phyloP scores from a whole-genome alignment of 2,888 invertebrate genomes.

The Strigamia maritima region DNA sequence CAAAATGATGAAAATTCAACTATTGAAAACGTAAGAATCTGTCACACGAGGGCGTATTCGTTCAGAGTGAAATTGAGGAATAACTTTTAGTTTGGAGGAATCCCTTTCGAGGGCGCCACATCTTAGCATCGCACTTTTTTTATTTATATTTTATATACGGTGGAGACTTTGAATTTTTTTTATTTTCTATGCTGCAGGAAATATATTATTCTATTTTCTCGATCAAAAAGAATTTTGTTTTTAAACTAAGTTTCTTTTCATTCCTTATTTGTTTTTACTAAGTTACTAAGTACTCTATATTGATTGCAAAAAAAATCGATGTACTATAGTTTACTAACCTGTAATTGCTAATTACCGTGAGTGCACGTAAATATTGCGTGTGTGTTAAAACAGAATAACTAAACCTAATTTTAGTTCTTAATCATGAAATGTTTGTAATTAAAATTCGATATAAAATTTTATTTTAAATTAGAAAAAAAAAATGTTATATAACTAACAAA shows the following conservation, averaged over 20 bases:
- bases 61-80: background rate
- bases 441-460: too few relatives aligned
- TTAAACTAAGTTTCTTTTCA: too few relatives aligned
- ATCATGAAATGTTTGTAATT: background rate
- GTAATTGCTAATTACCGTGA: background rate
- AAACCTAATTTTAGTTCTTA: background rate
- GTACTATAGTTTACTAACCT: background rate
- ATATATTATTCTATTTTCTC: too few relatives aligned
- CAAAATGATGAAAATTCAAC: too few relatives aligned
- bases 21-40: background rate
- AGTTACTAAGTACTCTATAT: too few relatives aligned
- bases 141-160: background rate
- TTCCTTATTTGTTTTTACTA: background rate
- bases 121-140: background rate
- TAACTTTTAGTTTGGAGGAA: background rate
- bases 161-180: too few relatives aligned
- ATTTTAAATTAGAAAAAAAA: too few relatives aligned
- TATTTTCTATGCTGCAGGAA: too few relatives aligned
- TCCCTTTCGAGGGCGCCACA: slow-evolving; percentile 13
- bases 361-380: background rate
- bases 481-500: too few relatives aligned
- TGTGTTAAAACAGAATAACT: too few relatives aligned
- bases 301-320: background rate
- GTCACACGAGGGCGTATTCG: background rate
- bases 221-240: background rate